Evolutionary conservation across 2,113 vertebrate genomes (phyloP).

Genomic region (Engystomops pustulosus): DNA sequence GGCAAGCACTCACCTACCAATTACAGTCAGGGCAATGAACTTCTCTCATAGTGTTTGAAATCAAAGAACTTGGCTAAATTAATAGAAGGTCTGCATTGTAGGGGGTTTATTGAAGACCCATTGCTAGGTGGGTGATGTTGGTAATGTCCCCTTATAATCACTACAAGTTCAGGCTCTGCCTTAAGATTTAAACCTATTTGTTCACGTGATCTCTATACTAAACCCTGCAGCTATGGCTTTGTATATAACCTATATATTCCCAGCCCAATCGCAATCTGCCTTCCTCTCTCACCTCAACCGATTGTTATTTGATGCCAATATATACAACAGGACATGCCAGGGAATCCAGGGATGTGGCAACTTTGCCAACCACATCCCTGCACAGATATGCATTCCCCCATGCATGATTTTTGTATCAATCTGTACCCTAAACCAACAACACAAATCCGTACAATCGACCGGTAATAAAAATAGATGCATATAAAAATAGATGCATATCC

Average conservation of each 20-base stretch:
- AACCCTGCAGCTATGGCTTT: slow-evolving; percentile 77
- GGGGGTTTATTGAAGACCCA: slow-evolving; percentile 73
- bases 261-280: slow-evolving; percentile 53
- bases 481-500: too few species aligned
- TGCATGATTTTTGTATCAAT: neutral
- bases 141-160: slow-evolving; percentile 89
- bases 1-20: slow-evolving; percentile 95
- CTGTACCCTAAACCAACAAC: neutral
- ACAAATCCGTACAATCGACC: neutral
- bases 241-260: slow-evolving; percentile 76
- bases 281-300: slow-evolving; percentile 2
- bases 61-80: slow-evolving; percentile 75
- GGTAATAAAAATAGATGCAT: too few species aligned
- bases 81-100: slow-evolving; percentile 62
- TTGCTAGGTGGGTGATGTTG: slow-evolving; percentile 79
- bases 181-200: slow-evolving; percentile 94
- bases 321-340: neutral
- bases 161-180: slow-evolving; percentile 90
- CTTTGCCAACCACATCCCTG: neutral
- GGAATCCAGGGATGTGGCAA: neutral
- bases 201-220: slow-evolving; percentile 92
- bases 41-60: slow-evolving; percentile 77
- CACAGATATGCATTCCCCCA: neutral
- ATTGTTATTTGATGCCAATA: slow-evolving; percentile 13
- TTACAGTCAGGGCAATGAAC: slow-evolving; percentile 88